Base-by-base conservation (phyloP, 2,113 vertebrate species). In the Percopsis transmontana region DNA sequence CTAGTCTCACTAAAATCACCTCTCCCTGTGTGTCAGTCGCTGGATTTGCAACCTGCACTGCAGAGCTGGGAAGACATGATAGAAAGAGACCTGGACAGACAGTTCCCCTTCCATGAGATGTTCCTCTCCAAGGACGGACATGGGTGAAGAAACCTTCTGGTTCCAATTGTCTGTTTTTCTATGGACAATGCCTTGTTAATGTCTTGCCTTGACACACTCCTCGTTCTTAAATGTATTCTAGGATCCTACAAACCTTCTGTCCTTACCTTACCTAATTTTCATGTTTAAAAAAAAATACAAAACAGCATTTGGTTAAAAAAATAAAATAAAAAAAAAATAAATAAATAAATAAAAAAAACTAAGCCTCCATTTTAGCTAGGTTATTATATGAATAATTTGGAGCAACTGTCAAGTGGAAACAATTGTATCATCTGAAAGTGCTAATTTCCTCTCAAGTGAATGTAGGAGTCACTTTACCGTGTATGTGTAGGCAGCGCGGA, bases 41-140 rank as follows among this genome's bases (percentile, higher is more conserved):
- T 96, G 78, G 91, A 91, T 9, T 69, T 70, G 0, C 70, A 91
- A 62, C 84, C 90, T 0, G 93, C 92, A 11, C 89, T 93, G 71
- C 91, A 94, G n/a, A 93, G 88, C 69, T 96, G 95, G 95, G 89
- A 95, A 72, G 95, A 95, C 56, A 82, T 95, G 27, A 96, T 96
- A 0, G 88, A 93, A 72, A 91, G 93, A 80, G 95, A 96, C 79
- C 87, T 95, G 45, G 95, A 95, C 70, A 91, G 94, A 20, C 95
- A 96, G 79, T 96, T 96, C 53, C 95, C 95, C n/a, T 94, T 96
- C 72, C 95, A 96, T 0, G 95, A 95, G 88, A 96, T 96, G 95
- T 96, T 96, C 72, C 89, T 92, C 54, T 94, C 94, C 2, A 93
- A 92, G 62, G 94, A 96, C 1, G 92, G 95, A 33, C 93, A 92